phyloP scores from a whole-genome alignment of 2,888 invertebrate species.

The Antitype chi region DNA sequence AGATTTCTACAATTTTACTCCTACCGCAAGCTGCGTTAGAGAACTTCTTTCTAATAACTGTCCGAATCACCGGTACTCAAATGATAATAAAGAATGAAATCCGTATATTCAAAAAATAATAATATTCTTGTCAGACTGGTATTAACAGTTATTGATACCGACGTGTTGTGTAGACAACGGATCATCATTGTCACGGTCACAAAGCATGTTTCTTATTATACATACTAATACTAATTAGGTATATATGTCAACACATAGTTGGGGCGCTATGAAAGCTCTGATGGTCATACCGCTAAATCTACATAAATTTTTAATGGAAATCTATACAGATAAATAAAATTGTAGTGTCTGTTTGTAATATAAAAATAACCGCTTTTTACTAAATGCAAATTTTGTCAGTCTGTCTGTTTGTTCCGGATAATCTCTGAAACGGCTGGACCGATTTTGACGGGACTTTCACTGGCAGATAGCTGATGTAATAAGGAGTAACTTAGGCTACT shows the following conservation, averaged over 20 bases:
- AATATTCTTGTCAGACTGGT: slow-evolving; percentile 52
- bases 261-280: neutral
- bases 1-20: no score
- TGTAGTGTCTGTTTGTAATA: no score
- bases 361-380: no score
- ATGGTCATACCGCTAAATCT: neutral
- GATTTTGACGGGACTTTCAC: no score
- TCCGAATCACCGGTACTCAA: slow-evolving; percentile 12
- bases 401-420: no score
- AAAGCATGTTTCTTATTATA: slow-evolving; percentile 28
- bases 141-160: slow-evolving; percentile 55
- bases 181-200: slow-evolving; percentile 51
- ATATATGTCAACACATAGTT: slow-evolving; percentile 19
- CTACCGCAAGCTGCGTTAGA: no score
- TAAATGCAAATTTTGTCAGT: no score
- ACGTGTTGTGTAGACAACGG: slow-evolving; percentile 54
- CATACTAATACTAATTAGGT: slow-evolving; percentile 47
- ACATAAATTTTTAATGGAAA: neutral
- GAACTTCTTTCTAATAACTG: neutral
- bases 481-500: no score
- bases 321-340: no score
- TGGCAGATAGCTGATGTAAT: no score
- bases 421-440: no score
- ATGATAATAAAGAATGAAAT: slow-evolving; percentile 32
- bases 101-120: slow-evolving; percentile 22